phyloP scores from a whole-genome alignment of 2,113 vertebrate genomes.

The Actinemys pallida region DNA sequence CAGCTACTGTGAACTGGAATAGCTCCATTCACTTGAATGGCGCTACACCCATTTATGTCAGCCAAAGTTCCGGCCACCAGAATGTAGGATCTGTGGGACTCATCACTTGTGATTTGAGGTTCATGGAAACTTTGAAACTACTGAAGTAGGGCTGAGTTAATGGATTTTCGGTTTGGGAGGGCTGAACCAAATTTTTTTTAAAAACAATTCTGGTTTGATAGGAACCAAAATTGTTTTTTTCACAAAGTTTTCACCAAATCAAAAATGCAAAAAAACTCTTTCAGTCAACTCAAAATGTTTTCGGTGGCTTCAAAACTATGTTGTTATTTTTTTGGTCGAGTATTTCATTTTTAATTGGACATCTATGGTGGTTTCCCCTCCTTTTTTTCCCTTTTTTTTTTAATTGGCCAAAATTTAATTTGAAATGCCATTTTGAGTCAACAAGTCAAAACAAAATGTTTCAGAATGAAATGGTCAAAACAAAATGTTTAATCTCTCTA shows the following conservation, averaged over 20 bases:
- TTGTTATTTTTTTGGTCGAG: background rate
- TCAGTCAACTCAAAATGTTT: background rate
- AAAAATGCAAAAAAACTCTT: too few relatives aligned
- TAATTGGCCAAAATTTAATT: background rate
- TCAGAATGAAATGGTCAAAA: background rate
- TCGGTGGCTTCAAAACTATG: background rate
- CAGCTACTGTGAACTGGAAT: background rate
- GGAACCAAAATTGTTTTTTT: too few relatives aligned
- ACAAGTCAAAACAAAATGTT: background rate
- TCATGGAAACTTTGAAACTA: too few relatives aligned
- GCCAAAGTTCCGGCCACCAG: background rate
- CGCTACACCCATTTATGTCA: background rate
- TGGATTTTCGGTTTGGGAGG: too few relatives aligned
- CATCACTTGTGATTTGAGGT: too few relatives aligned
- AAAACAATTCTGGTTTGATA: too few relatives aligned
- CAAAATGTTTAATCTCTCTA: background rate
- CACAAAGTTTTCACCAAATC: too few relatives aligned
- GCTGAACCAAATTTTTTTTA: too few relatives aligned
- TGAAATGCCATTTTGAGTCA: background rate
- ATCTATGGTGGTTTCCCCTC: background rate
- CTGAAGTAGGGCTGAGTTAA: too few relatives aligned
- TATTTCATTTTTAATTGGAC: background rate
- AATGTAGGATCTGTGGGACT: background rate
- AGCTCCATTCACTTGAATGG: background rate
- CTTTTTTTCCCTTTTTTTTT: background rate